Conservation (phyloP, 2,888 invertebrate genomes). For the Zygaena filipendulae region DNA sequence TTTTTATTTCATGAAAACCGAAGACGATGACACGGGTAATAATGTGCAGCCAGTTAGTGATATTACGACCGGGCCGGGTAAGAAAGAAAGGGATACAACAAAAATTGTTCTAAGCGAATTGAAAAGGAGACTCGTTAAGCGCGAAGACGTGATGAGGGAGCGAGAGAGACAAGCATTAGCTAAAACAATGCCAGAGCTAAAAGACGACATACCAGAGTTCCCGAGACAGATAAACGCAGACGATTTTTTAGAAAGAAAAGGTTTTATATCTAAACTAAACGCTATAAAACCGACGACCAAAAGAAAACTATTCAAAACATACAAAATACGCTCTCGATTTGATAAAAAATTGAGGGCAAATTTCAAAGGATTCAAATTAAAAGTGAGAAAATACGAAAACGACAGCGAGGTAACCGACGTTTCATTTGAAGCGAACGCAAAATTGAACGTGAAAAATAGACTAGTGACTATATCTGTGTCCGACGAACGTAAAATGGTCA, state of each 20-base stretch:
- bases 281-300: conserved; percentile 15
- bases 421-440: conserved; percentile 30
- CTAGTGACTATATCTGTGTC: conserved; percentile 24
- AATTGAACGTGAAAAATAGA: conserved; percentile 27
- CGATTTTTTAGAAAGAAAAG: conserved; percentile 32
- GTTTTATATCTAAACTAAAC: conserved; percentile 37
- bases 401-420: conserved; percentile 28
- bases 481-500: conserved; percentile 22
- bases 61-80: conserved; percentile 43
- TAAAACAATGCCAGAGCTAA: conserved; percentile 56
- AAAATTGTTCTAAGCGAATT: conserved; percentile 49
- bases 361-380: conserved; percentile 24
- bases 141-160: conserved; percentile 59
- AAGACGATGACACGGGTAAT: conserved; percentile 30
- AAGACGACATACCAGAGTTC: conserved; percentile 45
- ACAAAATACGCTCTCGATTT: conserved; percentile 20
- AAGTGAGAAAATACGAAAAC: conserved; percentile 23
- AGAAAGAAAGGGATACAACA: conserved; percentile 43
- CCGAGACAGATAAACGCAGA: conserved; percentile 48
- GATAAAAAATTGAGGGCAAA: conserved; percentile 15
- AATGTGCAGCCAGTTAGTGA: conserved; percentile 28
- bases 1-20: conserved; percentile 53
- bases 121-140: conserved; percentile 48
- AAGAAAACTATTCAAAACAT: conserved; percentile 21
- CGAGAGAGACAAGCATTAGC: conserved; percentile 53